Base-by-base conservation (phyloP, 2,797 vertebrate species). In the Erpetoichthys calabaricus region DNA sequence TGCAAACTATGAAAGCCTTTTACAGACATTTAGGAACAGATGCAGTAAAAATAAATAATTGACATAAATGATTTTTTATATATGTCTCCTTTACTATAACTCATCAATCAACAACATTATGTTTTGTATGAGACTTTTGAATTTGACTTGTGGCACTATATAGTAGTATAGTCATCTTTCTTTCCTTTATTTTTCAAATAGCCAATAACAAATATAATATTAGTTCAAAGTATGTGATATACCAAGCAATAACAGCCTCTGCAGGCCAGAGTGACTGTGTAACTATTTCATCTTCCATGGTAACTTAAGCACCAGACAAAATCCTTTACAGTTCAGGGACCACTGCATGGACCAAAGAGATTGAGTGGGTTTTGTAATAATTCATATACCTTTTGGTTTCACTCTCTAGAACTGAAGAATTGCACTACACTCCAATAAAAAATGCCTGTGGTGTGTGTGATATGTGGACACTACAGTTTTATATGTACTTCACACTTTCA, bases 221-320 rank as follows among this genome's bases (percentile, higher is more conserved):
- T 84, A 80, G 82, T 82, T 78, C 78, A 80, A 82, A 80, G 85
- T 85, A 79, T 77, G 79, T 82, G 81, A 86, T 86, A 79, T 78
- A 75, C 73, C 76, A 64, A 62, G 64, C 70, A 81, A 77, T 88
- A 81, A 80, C 70, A 8, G 0, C 59, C 68, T 67, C 59, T 67
- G 64, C 69, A 73, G 81, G 74, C 72, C 81, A 73, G 71, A 58
- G 75, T 46, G 49, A 67, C 62, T 56, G 64, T 76, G 79, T 79
- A 82, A 79, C 84, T 78, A 76, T 84, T 89, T 80, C 82, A 87
- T 89, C 85, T 86, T 87, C 84, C 85, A 86, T 83, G 85, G 85
- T 84, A 86, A 88, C 82, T 89, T 89, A 86, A 82, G 71, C 86
- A 83, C 74, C 63, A 85, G 83, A 83, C 76, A 79, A 85, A 83